Conservation (phyloP, 2,888 invertebrate species). For the Nyleta sp. region DNA sequence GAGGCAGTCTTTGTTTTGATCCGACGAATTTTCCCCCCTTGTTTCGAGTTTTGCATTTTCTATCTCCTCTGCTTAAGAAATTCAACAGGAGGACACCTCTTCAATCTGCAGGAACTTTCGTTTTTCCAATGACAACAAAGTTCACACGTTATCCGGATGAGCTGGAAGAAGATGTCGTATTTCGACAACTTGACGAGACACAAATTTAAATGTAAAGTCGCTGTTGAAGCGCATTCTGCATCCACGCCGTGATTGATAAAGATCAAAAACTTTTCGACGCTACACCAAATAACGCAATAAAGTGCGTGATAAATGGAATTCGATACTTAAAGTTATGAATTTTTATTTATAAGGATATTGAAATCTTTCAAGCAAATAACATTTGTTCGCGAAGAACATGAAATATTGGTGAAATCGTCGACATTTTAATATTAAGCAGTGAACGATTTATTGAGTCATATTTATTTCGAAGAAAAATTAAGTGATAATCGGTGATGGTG, state of each 20-base stretch:
- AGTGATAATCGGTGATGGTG: no score
- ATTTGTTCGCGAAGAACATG: neutral
- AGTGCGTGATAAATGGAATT: conserved; percentile 34
- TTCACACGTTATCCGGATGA: conserved; percentile 61
- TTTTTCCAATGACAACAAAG: conserved; percentile 58
- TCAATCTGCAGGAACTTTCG: conserved; percentile 71
- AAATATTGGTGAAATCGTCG: neutral
- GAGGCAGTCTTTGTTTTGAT: conserved; percentile 18
- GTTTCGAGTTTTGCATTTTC: conserved; percentile 38
- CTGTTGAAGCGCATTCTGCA: conserved; percentile 25
- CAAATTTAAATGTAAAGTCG: conserved; percentile 62
- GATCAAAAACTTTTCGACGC: conserved; percentile 54
- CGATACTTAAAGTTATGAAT: conserved; percentile 6
- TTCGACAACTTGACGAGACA: conserved; percentile 62
- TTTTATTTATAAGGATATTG: conserved; percentile 23
- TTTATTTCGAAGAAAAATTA: no score
- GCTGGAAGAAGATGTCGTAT: conserved; percentile 43
- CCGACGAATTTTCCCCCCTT: conserved; percentile 24
- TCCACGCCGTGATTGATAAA: conserved; percentile 55
- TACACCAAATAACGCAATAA: conserved; percentile 40
- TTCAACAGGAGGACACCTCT: conserved; percentile 67
- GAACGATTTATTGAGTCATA: no score
- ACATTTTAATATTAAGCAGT: neutral
- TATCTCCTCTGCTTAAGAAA: conserved; percentile 50
- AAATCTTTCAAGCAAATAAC: neutral